Conservation (phyloP, 2,888 invertebrate genomes). For the Micropterix aruncella region DNA sequence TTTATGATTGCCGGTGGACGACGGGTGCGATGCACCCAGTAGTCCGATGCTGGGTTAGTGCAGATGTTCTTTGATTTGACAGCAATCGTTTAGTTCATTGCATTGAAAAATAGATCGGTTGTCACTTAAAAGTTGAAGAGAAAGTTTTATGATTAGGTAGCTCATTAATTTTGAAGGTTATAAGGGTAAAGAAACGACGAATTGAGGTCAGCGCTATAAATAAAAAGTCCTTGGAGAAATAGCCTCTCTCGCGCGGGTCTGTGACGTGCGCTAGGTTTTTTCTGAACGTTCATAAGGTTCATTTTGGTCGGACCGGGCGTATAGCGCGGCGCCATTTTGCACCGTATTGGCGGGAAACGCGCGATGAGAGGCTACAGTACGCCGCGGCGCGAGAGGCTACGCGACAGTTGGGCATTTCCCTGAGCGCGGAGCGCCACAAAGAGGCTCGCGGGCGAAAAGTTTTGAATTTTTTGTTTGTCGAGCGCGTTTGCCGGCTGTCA, state of each 20-base stretch:
- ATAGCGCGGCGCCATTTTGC: neutral
- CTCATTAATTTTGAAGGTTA: neutral
- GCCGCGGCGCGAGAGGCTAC: constrained; percentile 28
- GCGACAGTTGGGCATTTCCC: constrained; percentile 43
- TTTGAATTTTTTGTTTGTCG: too few relatives aligned
- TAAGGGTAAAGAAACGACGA: neutral
- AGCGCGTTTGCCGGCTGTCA: too few relatives aligned
- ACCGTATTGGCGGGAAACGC: neutral
- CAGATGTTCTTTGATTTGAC: too few relatives aligned
- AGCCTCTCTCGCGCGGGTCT: constrained; percentile 21
- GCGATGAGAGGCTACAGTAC: neutral
- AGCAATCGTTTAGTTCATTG: too few relatives aligned
- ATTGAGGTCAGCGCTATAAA: constrained; percentile 12
- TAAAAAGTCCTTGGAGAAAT: constrained; percentile 38
- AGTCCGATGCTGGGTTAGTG: too few relatives aligned
- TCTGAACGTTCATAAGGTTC: neutral
- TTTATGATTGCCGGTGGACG: too few relatives aligned
- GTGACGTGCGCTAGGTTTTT: neutral
- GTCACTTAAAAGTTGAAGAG: too few relatives aligned
- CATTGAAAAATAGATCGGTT: too few relatives aligned
- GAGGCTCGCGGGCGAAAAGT: too few relatives aligned
- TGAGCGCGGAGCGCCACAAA: neutral
- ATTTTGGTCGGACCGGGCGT: neutral
- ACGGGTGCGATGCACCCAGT: too few relatives aligned
- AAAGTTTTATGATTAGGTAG: too few relatives aligned